These are phyloP conservation scores for Falco berigora DNA, from an alignment of 2,797 vertebrate species.

Conservation along the genomic window DNA sequence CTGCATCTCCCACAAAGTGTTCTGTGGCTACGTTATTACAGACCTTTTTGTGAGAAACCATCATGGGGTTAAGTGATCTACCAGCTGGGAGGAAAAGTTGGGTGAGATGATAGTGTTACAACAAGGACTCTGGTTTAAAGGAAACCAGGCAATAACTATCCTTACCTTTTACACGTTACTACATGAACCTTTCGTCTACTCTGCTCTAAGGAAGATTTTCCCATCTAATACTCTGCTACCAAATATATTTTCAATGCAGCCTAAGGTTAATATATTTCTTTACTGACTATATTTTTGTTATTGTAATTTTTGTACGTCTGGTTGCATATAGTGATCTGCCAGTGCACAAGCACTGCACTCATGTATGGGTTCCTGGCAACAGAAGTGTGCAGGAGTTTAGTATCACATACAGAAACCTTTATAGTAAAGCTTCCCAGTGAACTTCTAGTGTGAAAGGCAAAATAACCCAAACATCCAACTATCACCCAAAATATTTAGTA, in stretches of 20 bases:
- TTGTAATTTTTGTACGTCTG: background rate
- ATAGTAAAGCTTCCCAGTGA: accelerated
- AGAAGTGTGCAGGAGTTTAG: background rate
- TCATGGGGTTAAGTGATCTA: background rate
- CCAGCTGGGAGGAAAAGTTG: background rate
- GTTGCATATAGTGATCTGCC: background rate
- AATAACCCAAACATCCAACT: background rate
- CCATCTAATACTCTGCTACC: background rate
- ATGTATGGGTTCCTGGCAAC: accelerated
- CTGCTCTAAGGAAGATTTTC: background rate
- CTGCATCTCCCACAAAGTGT: background rate
- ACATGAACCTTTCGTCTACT: background rate
- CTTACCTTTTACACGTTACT: background rate
- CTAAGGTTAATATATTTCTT: background rate
- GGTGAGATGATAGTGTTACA: background rate
- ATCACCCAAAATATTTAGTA: background rate
- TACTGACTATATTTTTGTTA: background rate
- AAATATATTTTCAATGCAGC: background rate
- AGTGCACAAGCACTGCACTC: accelerated
- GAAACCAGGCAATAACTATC: background rate
- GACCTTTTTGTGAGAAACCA: background rate
- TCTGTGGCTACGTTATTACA: background rate
- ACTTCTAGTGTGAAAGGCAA: background rate
- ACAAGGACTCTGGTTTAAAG: background rate
- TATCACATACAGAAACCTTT: background rate